These are phyloP conservation scores for Hyles vespertilio DNA, from an alignment of 1,140 invertebrate species.

Conservation along the genomic window DNA sequence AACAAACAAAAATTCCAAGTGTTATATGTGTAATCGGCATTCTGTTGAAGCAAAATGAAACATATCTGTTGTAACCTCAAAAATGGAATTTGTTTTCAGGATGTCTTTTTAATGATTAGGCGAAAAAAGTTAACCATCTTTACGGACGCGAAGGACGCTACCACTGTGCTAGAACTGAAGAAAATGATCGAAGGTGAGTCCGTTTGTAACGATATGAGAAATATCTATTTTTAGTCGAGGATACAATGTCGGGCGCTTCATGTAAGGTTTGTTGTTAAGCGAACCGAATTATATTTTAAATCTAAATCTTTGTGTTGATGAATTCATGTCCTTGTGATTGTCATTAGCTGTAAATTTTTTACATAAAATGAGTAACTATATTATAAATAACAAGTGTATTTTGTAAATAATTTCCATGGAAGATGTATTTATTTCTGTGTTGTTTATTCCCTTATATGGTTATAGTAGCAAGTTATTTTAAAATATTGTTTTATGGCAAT, in stretches of 20 bases:
- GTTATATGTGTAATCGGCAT: too few relatives aligned
- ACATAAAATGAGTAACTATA: too few relatives aligned
- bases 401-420: too few relatives aligned
- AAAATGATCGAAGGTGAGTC: conserved; percentile 95
- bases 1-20: neutral
- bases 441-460: too few relatives aligned
- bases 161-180: conserved; percentile 94
- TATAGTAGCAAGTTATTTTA: too few relatives aligned
- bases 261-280: conserved; percentile 30
- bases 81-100: conserved; percentile 80
- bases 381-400: too few relatives aligned
- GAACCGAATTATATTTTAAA: conserved; percentile 9
- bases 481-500: too few relatives aligned
- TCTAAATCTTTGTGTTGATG: too few relatives aligned
- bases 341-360: too few relatives aligned
- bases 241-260: conserved; percentile 49
- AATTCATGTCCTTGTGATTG: too few relatives aligned
- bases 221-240: conserved; percentile 67
- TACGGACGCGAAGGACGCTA: conserved; percentile 98
- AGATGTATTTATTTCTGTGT: too few relatives aligned
- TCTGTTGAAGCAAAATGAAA: too few relatives aligned
- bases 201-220: conserved; percentile 37
- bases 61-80: conserved; percentile 58
- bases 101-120: conserved; percentile 98
- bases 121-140: conserved; percentile 98